These are phyloP conservation scores for Chascanopsetta lugubris DNA, from an alignment of 2,113 vertebrate species.

Conservation along the genomic window DNA sequence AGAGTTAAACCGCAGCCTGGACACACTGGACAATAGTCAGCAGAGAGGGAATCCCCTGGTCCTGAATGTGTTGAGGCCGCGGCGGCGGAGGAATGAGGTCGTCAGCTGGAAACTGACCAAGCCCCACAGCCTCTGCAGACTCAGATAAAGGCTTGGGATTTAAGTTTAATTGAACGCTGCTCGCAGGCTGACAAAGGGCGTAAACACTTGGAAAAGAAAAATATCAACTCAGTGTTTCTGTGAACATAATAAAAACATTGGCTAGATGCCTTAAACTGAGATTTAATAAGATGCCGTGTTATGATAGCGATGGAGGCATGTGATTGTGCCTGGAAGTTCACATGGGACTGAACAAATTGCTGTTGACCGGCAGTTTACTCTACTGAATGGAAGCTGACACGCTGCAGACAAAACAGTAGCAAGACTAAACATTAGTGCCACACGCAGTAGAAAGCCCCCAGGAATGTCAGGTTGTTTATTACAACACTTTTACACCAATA, in stretches of 20 bases:
- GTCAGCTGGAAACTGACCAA: constrained; percentile 51
- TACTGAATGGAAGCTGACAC: not conserved
- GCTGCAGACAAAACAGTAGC: constrained; percentile 1
- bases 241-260: constrained; percentile 10
- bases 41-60: constrained; percentile 66
- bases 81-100: constrained; percentile 51
- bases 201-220: constrained; percentile 26
- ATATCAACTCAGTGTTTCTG: not conserved
- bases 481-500: not conserved
- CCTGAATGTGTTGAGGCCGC: constrained; percentile 40
- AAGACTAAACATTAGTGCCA: not conserved
- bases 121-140: constrained; percentile 18
- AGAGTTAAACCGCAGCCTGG: constrained; percentile 42
- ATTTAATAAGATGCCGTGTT: constrained; percentile 2
- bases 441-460: not conserved
- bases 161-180: constrained; percentile 33
- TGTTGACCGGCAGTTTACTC: constrained; percentile 11
- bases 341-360: constrained; percentile 11
- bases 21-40: constrained; percentile 39
- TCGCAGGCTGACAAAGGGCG: constrained; percentile 8
- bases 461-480: not conserved
- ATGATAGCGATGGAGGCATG: not conserved
- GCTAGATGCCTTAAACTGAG: constrained; percentile 9
- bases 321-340: constrained; percentile 11
- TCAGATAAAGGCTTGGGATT: constrained; percentile 50